Evolutionary conservation across 2,888 invertebrate species (phyloP).

Genomic region (Ochropleura plecta): DNA sequence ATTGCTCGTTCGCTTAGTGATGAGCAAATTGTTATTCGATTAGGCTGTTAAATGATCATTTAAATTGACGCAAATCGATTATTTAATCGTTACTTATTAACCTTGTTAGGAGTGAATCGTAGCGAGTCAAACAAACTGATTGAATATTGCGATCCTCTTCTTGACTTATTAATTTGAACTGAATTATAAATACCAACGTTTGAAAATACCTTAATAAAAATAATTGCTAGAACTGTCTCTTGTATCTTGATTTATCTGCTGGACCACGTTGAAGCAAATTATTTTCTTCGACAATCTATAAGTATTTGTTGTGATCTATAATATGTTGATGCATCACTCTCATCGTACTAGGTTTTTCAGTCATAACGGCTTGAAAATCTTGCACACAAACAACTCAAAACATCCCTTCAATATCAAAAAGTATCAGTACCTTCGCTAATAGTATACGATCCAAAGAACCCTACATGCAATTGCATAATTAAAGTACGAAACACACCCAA

Average conservation of each 20-base stretch:
- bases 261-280: background rate
- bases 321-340: no score
- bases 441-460: constrained; percentile 15
- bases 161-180: background rate
- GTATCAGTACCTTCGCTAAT: background rate
- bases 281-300: background rate
- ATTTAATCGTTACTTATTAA: constrained; percentile 57
- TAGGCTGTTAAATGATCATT: constrained; percentile 71
- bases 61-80: constrained; percentile 69
- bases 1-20: constrained; percentile 72
- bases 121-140: constrained; percentile 15
- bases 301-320: no score
- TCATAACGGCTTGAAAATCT: background rate
- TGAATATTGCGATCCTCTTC: background rate
- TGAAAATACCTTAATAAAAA: background rate
- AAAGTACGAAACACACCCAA: constrained; percentile 42
- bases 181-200: background rate
- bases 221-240: background rate
- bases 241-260: background rate
- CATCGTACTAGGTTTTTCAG: background rate
- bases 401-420: background rate
- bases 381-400: background rate
- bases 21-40: constrained; percentile 79
- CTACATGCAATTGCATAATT: constrained; percentile 51
- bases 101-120: constrained; percentile 36